Conservation (phyloP, 2,888 invertebrate species). For the Barypeithes pellucidus region DNA sequence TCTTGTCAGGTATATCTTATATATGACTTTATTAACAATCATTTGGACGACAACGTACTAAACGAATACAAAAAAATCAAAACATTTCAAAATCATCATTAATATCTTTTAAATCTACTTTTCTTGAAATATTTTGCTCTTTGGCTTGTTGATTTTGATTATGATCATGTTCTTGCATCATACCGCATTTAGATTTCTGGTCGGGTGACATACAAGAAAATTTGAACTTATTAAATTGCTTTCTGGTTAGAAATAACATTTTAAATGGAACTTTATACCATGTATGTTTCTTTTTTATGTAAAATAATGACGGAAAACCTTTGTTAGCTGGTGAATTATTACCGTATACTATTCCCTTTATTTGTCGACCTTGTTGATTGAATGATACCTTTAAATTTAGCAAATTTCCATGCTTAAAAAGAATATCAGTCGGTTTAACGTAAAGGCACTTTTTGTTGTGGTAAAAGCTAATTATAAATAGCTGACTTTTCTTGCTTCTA, state of each 20-base stretch:
- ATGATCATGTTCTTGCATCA: not conserved
- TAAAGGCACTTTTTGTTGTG: slow-evolving; percentile 55
- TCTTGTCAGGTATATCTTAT: not conserved
- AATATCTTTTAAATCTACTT: slow-evolving; percentile 10
- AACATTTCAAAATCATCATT: slow-evolving; percentile 30
- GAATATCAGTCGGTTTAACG: slow-evolving; percentile 55
- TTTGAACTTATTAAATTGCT: slow-evolving; percentile 55
- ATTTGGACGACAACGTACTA: not conserved
- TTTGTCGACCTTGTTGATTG: slow-evolving; percentile 45
- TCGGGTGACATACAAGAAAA: not conserved
- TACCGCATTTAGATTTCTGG: not conserved
- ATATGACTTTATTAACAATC: not conserved
- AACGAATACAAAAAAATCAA: slow-evolving; percentile 5
- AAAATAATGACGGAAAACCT: slow-evolving; percentile 58
- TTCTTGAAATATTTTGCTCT: slow-evolving; percentile 45
- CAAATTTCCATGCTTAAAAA: slow-evolving; percentile 59
- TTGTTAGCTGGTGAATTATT: slow-evolving; percentile 59
- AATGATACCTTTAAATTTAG: slow-evolving; percentile 57
- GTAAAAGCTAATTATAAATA: slow-evolving; percentile 57
- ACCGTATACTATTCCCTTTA: slow-evolving; percentile 57
- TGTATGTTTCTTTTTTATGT: slow-evolving; percentile 51
- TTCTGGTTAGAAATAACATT: slow-evolving; percentile 57
- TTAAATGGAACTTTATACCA: slow-evolving; percentile 58
- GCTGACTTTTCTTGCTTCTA: slow-evolving; percentile 55
- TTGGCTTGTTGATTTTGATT: slow-evolving; percentile 45